Conservation (phyloP, 1,140 invertebrate genomes). For the Subanguina moxae region DNA sequence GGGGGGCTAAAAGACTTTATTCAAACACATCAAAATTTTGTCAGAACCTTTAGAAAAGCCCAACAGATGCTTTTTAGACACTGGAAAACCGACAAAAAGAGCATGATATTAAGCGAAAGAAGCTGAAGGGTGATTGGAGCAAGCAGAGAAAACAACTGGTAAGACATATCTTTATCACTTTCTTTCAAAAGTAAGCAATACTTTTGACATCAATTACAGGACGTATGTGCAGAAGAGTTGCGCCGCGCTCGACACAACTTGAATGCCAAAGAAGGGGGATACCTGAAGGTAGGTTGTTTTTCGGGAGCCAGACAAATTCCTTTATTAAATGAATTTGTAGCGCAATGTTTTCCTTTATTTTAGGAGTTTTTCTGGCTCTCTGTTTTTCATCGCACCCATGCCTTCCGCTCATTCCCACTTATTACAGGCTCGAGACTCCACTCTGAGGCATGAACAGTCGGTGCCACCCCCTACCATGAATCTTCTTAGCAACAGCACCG, state of each 20-base stretch:
- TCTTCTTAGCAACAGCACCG: neutral
- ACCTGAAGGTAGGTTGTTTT: conserved; percentile 3
- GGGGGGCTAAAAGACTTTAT: too few species aligned
- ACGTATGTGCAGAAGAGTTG: conserved; percentile 35
- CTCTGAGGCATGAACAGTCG: conserved; percentile 28
- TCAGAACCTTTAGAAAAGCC: too few species aligned
- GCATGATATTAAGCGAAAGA: conserved; percentile 39
- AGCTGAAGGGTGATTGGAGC: conserved; percentile 45
- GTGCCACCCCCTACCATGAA: conserved; percentile 6
- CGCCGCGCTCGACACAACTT: conserved; percentile 36
- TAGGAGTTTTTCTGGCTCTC: too few species aligned
- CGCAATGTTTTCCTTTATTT: neutral
- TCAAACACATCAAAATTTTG: too few species aligned
- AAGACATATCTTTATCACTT: neutral
- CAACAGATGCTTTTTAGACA: conserved; percentile 23
- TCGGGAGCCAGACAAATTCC: too few species aligned
- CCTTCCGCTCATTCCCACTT: too few species aligned
- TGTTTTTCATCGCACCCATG: too few species aligned
- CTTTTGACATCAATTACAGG: conserved; percentile 26
- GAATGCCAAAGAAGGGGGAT: conserved; percentile 33
- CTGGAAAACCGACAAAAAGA: conserved; percentile 50
- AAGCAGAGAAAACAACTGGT: conserved; percentile 44
- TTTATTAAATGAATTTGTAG: neutral
- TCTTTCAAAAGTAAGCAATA: conserved; percentile 1
- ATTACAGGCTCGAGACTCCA: conserved; percentile 17